These are phyloP conservation scores for Trachelus iudaicus DNA, from an alignment of 2,888 invertebrate species.

Conservation along the genomic window DNA sequence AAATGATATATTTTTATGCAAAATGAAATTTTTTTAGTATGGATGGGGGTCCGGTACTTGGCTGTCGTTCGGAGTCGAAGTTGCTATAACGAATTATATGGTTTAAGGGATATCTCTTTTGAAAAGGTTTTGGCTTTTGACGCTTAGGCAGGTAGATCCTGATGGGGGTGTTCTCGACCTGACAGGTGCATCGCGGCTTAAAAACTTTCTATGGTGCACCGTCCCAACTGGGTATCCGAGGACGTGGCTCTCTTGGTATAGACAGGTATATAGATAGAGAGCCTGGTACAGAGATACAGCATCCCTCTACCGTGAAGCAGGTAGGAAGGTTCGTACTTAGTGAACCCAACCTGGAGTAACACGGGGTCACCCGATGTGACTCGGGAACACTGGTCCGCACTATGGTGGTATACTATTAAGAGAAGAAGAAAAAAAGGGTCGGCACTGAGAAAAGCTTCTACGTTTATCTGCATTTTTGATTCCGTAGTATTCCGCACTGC, in stretches of 20 bases:
- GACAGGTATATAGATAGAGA: no score
- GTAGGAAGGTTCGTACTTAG: neutral
- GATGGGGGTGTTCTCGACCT: slow-evolving; percentile 51
- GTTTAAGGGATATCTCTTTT: slow-evolving; percentile 34
- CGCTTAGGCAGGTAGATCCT: slow-evolving; percentile 45
- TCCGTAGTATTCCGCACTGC: no score
- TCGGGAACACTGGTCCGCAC: neutral
- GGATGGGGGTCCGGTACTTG: neutral
- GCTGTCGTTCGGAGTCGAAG: slow-evolving; percentile 12
- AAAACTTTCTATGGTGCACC: slow-evolving; percentile 10
- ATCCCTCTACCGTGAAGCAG: slow-evolving; percentile 1
- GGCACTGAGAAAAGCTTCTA: no score
- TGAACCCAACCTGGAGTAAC: neutral
- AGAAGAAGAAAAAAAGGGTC: no score
- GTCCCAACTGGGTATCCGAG: neutral
- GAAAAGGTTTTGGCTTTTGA: slow-evolving; percentile 48
- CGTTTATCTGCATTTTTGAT: no score
- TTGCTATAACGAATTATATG: slow-evolving; percentile 35
- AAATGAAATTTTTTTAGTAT: no score
- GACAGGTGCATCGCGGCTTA: slow-evolving; percentile 53
- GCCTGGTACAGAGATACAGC: neutral
- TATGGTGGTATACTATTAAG: no score
- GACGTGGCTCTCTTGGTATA: neutral
- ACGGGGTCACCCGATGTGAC: no score
- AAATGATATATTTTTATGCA: no score